Conservation (phyloP, 1,140 invertebrate genomes). For the Idris sp. region DNA sequence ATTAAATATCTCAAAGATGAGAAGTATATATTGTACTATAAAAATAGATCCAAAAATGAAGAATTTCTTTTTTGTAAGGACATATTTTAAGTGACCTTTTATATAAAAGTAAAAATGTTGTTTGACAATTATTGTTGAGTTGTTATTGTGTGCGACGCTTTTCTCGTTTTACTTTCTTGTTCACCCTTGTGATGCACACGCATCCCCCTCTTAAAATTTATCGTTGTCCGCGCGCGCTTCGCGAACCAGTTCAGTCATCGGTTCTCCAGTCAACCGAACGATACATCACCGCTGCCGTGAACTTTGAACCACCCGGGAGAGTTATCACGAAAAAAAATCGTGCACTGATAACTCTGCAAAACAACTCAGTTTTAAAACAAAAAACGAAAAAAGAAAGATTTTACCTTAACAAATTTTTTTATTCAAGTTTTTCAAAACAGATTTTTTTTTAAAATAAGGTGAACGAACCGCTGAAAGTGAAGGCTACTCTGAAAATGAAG, state of each 20-base stretch:
- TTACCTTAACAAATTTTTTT: too few species aligned
- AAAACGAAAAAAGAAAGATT: too few species aligned
- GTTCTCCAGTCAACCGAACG: constrained; percentile 62
- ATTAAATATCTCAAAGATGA: too few species aligned
- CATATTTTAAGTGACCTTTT: too few species aligned
- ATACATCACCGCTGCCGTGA: constrained; percentile 50
- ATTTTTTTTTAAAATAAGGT: too few species aligned
- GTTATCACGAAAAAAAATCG: too few species aligned
- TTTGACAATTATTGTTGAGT: constrained; percentile 33
- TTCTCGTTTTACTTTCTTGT: constrained; percentile 55
- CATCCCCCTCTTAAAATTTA: constrained; percentile 52
- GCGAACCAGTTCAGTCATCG: constrained; percentile 65
- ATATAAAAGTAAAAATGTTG: constrained; percentile 34
- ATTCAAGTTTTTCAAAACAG: too few species aligned
- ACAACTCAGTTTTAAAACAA: too few species aligned
- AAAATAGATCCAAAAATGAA: too few species aligned
- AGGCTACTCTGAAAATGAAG: too few species aligned
- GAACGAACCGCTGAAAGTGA: constrained; percentile 34
- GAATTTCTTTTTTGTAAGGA: too few species aligned
- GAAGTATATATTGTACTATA: too few species aligned
- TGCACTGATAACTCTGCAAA: not conserved
- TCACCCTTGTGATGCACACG: constrained; percentile 60
- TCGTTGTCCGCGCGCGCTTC: constrained; percentile 62
- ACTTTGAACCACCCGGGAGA: constrained; percentile 52
- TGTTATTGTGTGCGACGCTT: constrained; percentile 46